These are phyloP conservation scores for Drosophila bifasciata DNA, from an alignment of 1,140 invertebrate genomes.

Conservation along the genomic window DNA sequence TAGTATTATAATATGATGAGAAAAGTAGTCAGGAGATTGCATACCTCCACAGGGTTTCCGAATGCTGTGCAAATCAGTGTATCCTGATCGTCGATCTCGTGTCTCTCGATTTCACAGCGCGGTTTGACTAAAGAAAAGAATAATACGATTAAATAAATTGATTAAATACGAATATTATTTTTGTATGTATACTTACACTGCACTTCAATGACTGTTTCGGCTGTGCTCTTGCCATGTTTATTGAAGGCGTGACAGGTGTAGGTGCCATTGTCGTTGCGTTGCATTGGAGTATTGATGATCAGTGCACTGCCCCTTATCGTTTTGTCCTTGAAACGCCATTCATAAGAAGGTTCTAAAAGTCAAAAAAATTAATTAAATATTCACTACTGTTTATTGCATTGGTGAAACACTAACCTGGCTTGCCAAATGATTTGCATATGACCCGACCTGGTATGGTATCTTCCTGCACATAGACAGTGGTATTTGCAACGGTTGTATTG, in stretches of 20 bases:
- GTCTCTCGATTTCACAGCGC: slow-evolving; percentile 91
- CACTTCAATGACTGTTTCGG: slow-evolving; percentile 75
- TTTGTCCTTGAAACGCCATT: slow-evolving; percentile 78
- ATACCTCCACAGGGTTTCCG: slow-evolving; percentile 90
- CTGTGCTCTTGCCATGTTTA: slow-evolving; percentile 71
- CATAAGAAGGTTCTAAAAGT: slow-evolving; percentile 67
- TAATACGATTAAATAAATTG: too few species aligned
- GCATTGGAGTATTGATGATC: slow-evolving; percentile 74
- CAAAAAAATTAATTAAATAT: background rate
- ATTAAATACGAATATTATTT: background rate
- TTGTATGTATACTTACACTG: slow-evolving; percentile 79
- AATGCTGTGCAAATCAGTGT: slow-evolving; percentile 91
- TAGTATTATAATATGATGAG: too few species aligned
- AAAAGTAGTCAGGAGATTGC: too few species aligned
- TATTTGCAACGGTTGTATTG: slow-evolving; percentile 90
- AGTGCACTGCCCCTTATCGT: slow-evolving; percentile 71
- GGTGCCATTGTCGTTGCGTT: slow-evolving; percentile 67
- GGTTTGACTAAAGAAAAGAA: slow-evolving; percentile 88
- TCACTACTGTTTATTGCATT: too few species aligned
- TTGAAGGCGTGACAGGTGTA: slow-evolving; percentile 74
- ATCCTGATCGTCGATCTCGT: slow-evolving; percentile 89
- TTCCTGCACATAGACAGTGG: slow-evolving; percentile 90
- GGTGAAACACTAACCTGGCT: slow-evolving; percentile 85
- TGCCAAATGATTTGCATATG: slow-evolving; percentile 90
- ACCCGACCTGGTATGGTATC: slow-evolving; percentile 90